Percentiles rank a stretch among this genome's conserved stretches.
Evolutionary conservation across 1,140 invertebrate species (phyloP).

Genomic region (Whitmania pigra): DNA sequence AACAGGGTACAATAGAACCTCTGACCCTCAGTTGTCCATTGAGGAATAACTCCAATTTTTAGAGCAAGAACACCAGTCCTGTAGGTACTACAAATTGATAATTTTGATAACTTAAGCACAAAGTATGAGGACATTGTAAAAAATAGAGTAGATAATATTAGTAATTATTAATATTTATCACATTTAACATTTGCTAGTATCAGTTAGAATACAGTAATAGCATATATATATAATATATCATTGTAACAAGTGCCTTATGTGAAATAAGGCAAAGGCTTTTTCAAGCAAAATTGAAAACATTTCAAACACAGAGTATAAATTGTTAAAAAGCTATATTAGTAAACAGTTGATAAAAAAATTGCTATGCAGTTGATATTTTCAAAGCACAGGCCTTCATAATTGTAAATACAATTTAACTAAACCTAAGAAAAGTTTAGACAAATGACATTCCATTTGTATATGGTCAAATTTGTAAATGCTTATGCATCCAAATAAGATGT

Average conservation of each 20-base stretch:
- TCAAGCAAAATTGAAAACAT: no score
- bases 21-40: conserved; percentile 78
- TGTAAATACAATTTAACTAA: neutral
- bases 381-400: no score
- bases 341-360: conserved; percentile 1
- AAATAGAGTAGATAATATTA: conserved; percentile 7
- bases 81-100: conserved; percentile 40
- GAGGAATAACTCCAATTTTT: conserved; percentile 82
- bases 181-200: no score
- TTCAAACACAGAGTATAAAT: no score
- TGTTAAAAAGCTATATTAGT: no score
- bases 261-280: no score
- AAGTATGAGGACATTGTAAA: conserved; percentile 8
- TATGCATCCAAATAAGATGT: no score
- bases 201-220: neutral
- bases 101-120: neutral
- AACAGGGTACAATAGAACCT: conserved; percentile 65
- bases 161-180: neutral
- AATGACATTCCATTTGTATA: no score
- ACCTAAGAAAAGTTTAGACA: no score
- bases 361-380: conserved; percentile 5
- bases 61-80: conserved; percentile 74
- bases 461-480: no score
- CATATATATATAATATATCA: no score
- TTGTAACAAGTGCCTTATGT: no score